Base-by-base conservation (phyloP, 1,140 invertebrate species). In the Bemisia tabaci region DNA sequence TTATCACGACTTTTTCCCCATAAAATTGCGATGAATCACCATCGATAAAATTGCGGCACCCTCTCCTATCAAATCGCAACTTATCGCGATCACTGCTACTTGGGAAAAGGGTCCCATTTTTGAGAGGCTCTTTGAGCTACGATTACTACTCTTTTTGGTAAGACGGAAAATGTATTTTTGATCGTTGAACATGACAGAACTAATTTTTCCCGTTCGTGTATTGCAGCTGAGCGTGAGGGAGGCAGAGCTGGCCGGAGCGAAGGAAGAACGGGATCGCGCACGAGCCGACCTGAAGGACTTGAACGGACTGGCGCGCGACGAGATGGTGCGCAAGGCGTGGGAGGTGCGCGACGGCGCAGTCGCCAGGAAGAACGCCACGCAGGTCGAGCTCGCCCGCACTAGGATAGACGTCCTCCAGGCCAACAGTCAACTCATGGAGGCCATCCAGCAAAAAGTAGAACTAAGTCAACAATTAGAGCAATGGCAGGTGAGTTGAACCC, bases 391-490 rank as follows among this genome's bases (percentile, higher is more conserved):
- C 65, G 92, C 93, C 1, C 88, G 89, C 73, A 89, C 91, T 0
- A 81, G 93, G 17, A 91, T 95, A 59, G 94, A 97, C 71, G 82
- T 95, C 62, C 87, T 95, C 79, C 92, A 94, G 75, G 88, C 93
- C 26, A 94, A 95, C 75, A 92, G 90, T 72, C 94, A 97, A 76
- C 81, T 97, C 60, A 87, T 96, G 81, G 94, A 96, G 75, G 91
- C 93, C 0, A 91, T 97, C 59, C 88, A 94, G 74, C 94, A 97
- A 78, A 97, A 97, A 78, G 87, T 97, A 59, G 91, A 94, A 75
- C 82, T 97, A 1, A 94, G 92, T 26, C 92, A 97, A 74, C 92
- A 96, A 75, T 78, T 97, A 17, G 94, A 96, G 73, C 93, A 96
- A 79, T 97, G 94, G 94, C 91, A 94, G 89, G 90, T 92, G 73